phyloP scores from a whole-genome alignment of 2,888 invertebrate species.

The Melieria picta region DNA sequence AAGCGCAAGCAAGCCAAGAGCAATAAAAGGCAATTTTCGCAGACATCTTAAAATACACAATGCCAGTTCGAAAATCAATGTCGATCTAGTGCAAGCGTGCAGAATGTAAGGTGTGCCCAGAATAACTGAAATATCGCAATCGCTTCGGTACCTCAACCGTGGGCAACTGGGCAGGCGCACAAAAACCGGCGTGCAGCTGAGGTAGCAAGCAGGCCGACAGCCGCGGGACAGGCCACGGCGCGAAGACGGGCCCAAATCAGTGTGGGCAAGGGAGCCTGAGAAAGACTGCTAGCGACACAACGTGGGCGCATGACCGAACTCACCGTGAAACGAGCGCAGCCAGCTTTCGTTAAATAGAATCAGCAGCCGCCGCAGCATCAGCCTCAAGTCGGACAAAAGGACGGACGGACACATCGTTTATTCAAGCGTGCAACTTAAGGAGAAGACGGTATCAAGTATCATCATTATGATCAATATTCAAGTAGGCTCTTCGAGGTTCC shows the following conservation, averaged over 20 bases:
- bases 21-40: too few species aligned
- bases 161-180: neutral
- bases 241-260: neutral
- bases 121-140: conserved; percentile 15
- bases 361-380: conserved; percentile 3
- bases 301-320: conserved; percentile 23
- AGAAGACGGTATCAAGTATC: conserved; percentile 50
- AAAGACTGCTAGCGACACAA: conserved; percentile 24
- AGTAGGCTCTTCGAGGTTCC: conserved; percentile 44
- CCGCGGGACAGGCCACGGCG: conserved; percentile 5
- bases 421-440: conserved; percentile 9
- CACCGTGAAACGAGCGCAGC: conserved; percentile 16
- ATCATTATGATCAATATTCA: conserved; percentile 52
- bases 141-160: conserved; percentile 8
- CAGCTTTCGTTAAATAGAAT: neutral
- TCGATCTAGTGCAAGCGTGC: conserved; percentile 28
- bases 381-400: neutral
- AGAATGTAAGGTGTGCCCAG: conserved; percentile 40
- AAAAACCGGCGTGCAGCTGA: conserved; percentile 18
- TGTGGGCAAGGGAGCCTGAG: conserved; percentile 15
- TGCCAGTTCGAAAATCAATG: neutral
- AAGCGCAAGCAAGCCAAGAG: too few species aligned
- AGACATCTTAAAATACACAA: too few species aligned
- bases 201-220: conserved; percentile 7
- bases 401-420: conserved; percentile 14